Evolutionary conservation across 2,113 vertebrate species (phyloP).

Genomic region (Eudyptes chrysolophus): DNA sequence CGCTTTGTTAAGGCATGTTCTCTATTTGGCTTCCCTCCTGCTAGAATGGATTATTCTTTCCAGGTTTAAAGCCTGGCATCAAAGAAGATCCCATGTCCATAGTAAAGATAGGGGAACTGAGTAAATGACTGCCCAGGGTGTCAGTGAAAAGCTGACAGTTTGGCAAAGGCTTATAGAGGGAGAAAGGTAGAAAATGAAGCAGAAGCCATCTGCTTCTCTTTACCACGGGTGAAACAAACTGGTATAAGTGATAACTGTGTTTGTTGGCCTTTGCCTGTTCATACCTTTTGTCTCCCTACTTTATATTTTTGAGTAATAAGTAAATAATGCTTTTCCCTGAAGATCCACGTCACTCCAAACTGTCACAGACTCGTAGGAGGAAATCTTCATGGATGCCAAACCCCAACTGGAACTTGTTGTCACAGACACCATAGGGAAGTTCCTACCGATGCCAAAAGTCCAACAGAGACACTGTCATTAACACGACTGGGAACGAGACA

Average conservation of each 20-base stretch:
- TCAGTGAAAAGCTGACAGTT: neutral
- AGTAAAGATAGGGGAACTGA: neutral
- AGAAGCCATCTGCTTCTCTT: neutral
- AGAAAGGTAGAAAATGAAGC: neutral
- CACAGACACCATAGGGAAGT: neutral
- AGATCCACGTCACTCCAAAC: neutral
- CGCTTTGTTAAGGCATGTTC: neutral
- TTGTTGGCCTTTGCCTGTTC: neutral
- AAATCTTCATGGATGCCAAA: neutral
- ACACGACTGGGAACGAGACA: neutral
- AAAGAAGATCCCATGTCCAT: neutral
- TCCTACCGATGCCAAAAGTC: neutral
- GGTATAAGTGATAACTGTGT: neutral
- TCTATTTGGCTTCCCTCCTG: neutral
- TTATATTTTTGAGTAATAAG: neutral
- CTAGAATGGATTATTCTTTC: neutral
- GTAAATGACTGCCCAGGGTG: neutral
- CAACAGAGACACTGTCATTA: neutral
- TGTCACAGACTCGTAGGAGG: neutral
- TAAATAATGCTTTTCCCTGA: neutral
- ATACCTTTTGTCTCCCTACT: neutral
- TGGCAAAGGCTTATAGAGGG: neutral
- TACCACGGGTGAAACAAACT: neutral
- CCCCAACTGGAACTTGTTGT: neutral
- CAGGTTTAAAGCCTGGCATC: neutral